A percentile compares a stretch with the other conserved stretches of the same genome.
These are phyloP conservation scores for Oncorhynchus keta DNA, from an alignment of 2,113 vertebrate species.

Conservation along the genomic window DNA sequence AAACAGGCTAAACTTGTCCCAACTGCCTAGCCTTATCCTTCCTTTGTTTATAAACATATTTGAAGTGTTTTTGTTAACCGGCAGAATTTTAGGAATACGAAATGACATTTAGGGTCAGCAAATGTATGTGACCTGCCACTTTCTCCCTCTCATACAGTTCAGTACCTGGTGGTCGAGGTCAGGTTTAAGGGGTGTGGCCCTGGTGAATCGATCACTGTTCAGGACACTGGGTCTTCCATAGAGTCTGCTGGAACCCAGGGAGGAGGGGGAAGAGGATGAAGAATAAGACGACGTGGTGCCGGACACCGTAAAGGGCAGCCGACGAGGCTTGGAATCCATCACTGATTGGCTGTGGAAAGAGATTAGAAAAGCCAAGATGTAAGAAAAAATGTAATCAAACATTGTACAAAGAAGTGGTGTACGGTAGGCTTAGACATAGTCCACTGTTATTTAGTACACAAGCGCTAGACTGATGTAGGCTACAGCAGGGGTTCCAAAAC, in stretches of 20 bases:
- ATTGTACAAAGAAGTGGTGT: neutral
- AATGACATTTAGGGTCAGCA: neutral
- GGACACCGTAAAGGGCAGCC: constrained; percentile 85
- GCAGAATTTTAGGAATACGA: no score
- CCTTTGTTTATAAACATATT: no score
- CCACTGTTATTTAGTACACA: no score
- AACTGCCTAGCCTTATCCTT: no score
- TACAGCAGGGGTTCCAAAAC: no score
- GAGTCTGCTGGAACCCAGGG: constrained; percentile 62
- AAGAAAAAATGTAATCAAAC: neutral
- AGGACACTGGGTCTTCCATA: constrained; percentile 71
- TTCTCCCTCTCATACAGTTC: neutral
- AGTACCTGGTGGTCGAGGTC: constrained; percentile 85
- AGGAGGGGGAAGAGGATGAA: constrained; percentile 43
- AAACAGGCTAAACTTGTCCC: no score
- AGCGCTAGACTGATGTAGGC: neutral
- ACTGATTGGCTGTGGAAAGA: neutral
- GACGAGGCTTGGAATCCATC: constrained; percentile 92
- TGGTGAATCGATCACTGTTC: constrained; percentile 76
- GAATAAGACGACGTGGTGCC: constrained; percentile 67
- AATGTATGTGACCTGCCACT: neutral
- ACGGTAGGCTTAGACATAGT: no score
- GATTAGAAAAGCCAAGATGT: neutral
- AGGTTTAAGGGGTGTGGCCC: constrained; percentile 79
- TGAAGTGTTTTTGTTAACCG: no score